Evolutionary conservation across 2,797 vertebrate species (phyloP).

Genomic region (Spondyliosoma cantharus): DNA sequence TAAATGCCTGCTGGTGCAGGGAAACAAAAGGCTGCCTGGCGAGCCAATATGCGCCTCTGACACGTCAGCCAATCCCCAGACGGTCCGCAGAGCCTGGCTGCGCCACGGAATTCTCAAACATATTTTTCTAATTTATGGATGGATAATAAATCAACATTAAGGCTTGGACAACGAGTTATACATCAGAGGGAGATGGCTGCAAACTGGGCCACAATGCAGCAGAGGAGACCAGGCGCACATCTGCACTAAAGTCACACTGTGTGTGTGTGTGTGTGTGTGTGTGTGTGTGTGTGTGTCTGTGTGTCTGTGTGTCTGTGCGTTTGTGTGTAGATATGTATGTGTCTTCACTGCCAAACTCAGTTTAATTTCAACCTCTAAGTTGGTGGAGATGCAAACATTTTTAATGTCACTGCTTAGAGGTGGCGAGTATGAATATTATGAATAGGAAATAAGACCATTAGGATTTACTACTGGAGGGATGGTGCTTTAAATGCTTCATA

Average conservation of each 20-base stretch:
- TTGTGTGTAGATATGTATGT: constrained; percentile 61
- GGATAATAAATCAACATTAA: constrained; percentile 99
- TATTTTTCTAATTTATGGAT: constrained; percentile 99
- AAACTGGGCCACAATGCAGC: constrained; percentile 92
- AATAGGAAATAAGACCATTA: constrained; percentile 83
- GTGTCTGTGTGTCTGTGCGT: constrained; percentile 24
- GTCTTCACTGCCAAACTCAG: constrained; percentile 63
- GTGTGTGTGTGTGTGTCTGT: constrained; percentile 35
- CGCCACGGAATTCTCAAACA: constrained; percentile 98
- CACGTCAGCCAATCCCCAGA: constrained; percentile 99
- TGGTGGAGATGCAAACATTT: constrained; percentile 82
- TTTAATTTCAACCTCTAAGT: constrained; percentile 79
- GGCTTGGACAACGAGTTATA: constrained; percentile 99
- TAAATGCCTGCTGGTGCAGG: constrained; percentile 99
- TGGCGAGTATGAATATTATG: constrained; percentile 82
- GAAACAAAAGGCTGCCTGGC: constrained; percentile 96
- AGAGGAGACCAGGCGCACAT: constrained; percentile 85
- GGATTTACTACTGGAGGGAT: constrained; percentile 86
- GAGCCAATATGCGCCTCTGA: constrained; percentile 99
- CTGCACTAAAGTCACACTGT: constrained; percentile 75
- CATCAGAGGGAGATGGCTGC: constrained; percentile 97
- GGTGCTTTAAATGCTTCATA: constrained; percentile 88
- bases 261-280: constrained; percentile 41
- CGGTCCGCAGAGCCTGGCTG: constrained; percentile 94
- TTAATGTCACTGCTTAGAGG: constrained; percentile 83